A percentile compares a stretch with the other conserved stretches of the same genome.
phyloP scores from a whole-genome alignment of 2,113 vertebrate species.

The Natator depressus region DNA sequence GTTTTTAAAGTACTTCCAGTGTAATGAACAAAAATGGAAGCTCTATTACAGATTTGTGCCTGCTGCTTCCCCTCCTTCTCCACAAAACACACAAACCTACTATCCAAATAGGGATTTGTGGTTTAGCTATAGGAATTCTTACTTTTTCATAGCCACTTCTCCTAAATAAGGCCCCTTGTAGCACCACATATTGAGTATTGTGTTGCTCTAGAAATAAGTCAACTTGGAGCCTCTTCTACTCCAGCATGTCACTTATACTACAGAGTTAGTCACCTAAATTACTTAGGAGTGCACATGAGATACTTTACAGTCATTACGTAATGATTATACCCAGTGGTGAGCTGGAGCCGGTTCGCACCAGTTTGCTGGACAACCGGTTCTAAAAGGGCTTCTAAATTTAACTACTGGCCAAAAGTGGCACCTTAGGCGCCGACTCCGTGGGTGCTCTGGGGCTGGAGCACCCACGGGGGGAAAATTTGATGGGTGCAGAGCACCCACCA shows the following conservation, averaged over 20 bases:
- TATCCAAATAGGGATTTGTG: not conserved
- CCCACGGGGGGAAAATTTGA: no score
- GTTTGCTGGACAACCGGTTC: no score
- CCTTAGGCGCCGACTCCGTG: no score
- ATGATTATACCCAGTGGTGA: not conserved
- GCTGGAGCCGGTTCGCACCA: no score
- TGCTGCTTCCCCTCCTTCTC: not conserved
- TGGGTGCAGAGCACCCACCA: no score
- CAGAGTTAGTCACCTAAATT: not conserved
- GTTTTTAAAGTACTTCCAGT: not conserved
- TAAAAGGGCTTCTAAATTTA: no score
- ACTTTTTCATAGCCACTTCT: not conserved
- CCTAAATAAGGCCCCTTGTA: not conserved
- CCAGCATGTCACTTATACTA: not conserved
- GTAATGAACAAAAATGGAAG: not conserved
- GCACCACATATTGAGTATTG: not conserved
- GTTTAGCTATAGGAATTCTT: not conserved
- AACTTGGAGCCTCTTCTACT: not conserved
- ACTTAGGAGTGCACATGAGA: not conserved
- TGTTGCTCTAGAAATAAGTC: not conserved
- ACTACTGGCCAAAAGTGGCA: no score
- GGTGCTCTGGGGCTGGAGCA: no score
- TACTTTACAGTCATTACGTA: not conserved
- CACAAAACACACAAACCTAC: not conserved
- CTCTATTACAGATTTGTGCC: not conserved